Evolutionary conservation across 1,140 invertebrate genomes (phyloP), one percentile per base, ranked within the genome.

Genomic region (Oreohelix idahoensis): DNA sequence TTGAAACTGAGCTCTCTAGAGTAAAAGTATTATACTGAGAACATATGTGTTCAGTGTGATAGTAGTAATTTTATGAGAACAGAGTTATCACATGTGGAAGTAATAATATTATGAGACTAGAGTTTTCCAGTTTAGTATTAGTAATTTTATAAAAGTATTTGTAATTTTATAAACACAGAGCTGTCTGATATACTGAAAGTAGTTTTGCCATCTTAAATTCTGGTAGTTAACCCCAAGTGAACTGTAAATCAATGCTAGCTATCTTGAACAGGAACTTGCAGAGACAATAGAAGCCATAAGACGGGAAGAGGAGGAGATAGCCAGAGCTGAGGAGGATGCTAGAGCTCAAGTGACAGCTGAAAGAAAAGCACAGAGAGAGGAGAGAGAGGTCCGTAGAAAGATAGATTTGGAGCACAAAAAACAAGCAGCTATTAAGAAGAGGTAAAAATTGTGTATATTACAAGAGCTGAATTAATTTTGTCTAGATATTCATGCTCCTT

Each of bases 241-340:
- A 45, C 5, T 45, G 15, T 45, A 45, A 45, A 8, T 45, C 5
- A 45, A 45, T 15, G 15, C 42, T 15, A 45, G 4, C 32, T 73
- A 10, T 73, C 36, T 35, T 73, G 20, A 11, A 49, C 49, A 79
- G 76, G 88, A 90, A 70, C 35, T 90, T n/a, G 71, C 85, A 78
- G 84, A 89, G 35, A 83, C 88, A 83, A 87, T 91, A 85, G 88
- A 88, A 13, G 69, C 82, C 45, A 73, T 91, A 36, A 83, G 85
- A 66, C 58, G 79, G 35, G 87, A 91, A 51, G 90, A 88, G 36
- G 84, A 87, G 23, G 87, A 88, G 36, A 84, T 89, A 23, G 84
- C 86, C 39, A 84, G 86, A 77, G 87, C 88, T 0, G 89, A 90
- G 51, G 87, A 89, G 49, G 90, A 91, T 53, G 90, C 88, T 1